Evolutionary conservation across 1,140 invertebrate species (phyloP).

Genomic region (Anoplolepis gracilipes): DNA sequence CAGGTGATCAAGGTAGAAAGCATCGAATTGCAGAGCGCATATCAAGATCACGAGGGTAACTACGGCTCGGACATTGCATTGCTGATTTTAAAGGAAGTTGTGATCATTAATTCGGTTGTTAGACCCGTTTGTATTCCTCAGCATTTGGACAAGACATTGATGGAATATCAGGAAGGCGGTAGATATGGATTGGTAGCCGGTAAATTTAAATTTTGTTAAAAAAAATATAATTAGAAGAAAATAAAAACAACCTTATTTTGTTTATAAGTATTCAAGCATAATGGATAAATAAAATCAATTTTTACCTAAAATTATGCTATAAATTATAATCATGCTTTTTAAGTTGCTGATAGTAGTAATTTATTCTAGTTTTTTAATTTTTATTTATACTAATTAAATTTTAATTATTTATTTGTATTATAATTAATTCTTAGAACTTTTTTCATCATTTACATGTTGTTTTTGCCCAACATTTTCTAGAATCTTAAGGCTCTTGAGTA

Average conservation of each 20-base stretch:
- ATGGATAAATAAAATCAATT: too few relatives aligned
- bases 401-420: too few relatives aligned
- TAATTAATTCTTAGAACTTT: too few relatives aligned
- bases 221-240: constrained; percentile 5
- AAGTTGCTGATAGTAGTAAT: too few relatives aligned
- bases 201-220: constrained; percentile 62
- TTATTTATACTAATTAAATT: too few relatives aligned
- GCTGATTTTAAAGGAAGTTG: constrained; percentile 78
- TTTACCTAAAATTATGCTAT: too few relatives aligned
- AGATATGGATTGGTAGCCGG: constrained; percentile 78
- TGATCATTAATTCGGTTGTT: constrained; percentile 73
- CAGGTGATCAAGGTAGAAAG: constrained; percentile 77
- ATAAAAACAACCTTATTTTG: too few relatives aligned
- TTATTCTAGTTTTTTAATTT: too few relatives aligned
- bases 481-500: too few relatives aligned
- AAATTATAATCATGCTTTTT: too few relatives aligned
- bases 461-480: neutral
- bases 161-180: constrained; percentile 68
- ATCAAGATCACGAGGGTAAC: constrained; percentile 84
- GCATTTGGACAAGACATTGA: constrained; percentile 56
- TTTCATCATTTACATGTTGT: neutral
- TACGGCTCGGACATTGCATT: constrained; percentile 85
- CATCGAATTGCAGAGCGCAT: constrained; percentile 80
- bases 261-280: too few relatives aligned
- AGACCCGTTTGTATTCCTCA: constrained; percentile 83